phyloP scores from a whole-genome alignment of 1,140 invertebrate genomes.

The Scaptomyza pallida region DNA sequence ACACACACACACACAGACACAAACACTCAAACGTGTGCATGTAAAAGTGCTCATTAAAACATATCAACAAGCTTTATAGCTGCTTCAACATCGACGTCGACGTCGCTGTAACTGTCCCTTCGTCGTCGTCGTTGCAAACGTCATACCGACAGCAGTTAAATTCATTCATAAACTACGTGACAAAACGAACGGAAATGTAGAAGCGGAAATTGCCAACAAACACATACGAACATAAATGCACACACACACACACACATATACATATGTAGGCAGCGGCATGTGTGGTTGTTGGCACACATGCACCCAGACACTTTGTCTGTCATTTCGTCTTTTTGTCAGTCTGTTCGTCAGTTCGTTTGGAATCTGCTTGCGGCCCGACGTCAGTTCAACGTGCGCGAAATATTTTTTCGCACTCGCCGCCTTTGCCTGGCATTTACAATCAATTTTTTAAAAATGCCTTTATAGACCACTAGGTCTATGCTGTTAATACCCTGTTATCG shows the following conservation, averaged over 20 bases:
- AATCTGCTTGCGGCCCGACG: slow-evolving; percentile 18
- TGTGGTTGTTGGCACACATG: slow-evolving; percentile 12
- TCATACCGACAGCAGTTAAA: slow-evolving; percentile 72
- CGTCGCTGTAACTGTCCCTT: slow-evolving; percentile 15
- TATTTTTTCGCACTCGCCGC: slow-evolving; percentile 67
- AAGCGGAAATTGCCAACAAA: slow-evolving; percentile 80
- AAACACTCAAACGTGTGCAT: slow-evolving; percentile 52
- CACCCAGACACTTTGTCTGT: slow-evolving; percentile 26
- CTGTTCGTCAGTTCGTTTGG: slow-evolving; percentile 18
- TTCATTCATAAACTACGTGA: slow-evolving; percentile 82
- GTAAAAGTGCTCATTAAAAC: slow-evolving; percentile 81
- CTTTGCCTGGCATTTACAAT: slow-evolving; percentile 56
- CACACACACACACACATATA: slow-evolving; percentile 15
- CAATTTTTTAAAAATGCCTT: slow-evolving; percentile 58
- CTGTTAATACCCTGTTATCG: slow-evolving; percentile 35
- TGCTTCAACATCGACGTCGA: slow-evolving; percentile 19
- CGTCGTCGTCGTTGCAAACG: slow-evolving; percentile 39
- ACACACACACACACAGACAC: slow-evolving; percentile 6
- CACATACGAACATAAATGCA: slow-evolving; percentile 23
- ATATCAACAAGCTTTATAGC: slow-evolving; percentile 80
- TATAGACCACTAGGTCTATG: slow-evolving; percentile 20
- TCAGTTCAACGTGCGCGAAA: slow-evolving; percentile 64
- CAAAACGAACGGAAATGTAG: slow-evolving; percentile 81
- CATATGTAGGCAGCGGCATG: slow-evolving; percentile 12
- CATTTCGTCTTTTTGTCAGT: slow-evolving; percentile 33